phyloP scores from a whole-genome alignment of 2,888 invertebrate genomes.

The Meta bourneti region DNA sequence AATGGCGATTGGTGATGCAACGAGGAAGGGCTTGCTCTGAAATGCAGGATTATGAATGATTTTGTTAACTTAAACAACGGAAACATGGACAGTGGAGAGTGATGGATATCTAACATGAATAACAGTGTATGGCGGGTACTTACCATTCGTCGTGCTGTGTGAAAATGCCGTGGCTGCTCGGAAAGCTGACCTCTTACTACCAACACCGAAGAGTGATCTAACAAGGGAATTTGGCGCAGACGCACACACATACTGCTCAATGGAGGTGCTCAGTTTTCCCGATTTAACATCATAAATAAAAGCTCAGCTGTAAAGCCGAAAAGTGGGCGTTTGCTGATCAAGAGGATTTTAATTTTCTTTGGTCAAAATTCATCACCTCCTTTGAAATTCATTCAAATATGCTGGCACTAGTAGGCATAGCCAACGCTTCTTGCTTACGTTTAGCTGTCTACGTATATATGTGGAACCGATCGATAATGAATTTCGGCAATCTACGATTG shows the following conservation, averaged over 20 bases:
- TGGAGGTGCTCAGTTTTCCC: conserved; percentile 77
- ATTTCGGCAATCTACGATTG: conserved; percentile 73
- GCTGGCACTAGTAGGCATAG: conserved; percentile 49
- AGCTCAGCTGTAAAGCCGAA: conserved; percentile 76
- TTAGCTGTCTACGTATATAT: conserved; percentile 64
- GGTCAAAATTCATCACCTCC: conserved; percentile 25
- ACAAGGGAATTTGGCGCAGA: conserved; percentile 75
- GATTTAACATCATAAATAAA: conserved; percentile 76
- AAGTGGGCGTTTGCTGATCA: conserved; percentile 72
- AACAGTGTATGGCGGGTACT: conserved; percentile 34
- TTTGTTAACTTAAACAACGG: not conserved
- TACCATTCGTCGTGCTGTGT: conserved; percentile 40
- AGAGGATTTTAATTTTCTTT: conserved; percentile 58
- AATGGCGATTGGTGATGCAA: conserved; percentile 64
- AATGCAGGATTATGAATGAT: not conserved
- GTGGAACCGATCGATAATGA: conserved; percentile 71
- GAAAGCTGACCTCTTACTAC: conserved; percentile 46
- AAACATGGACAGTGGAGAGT: conserved; percentile 9
- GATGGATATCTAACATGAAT: conserved; percentile 2
- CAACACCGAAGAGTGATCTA: conserved; percentile 53
- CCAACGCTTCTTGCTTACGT: conserved; percentile 49
- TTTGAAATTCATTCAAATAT: conserved; percentile 39
- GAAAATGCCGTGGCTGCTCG: conserved; percentile 18
- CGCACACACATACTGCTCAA: conserved; percentile 76
- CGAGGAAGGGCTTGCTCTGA: not conserved